phyloP scores from a whole-genome alignment of 2,888 invertebrate species.

The Pristionchus arcanus region DNA sequence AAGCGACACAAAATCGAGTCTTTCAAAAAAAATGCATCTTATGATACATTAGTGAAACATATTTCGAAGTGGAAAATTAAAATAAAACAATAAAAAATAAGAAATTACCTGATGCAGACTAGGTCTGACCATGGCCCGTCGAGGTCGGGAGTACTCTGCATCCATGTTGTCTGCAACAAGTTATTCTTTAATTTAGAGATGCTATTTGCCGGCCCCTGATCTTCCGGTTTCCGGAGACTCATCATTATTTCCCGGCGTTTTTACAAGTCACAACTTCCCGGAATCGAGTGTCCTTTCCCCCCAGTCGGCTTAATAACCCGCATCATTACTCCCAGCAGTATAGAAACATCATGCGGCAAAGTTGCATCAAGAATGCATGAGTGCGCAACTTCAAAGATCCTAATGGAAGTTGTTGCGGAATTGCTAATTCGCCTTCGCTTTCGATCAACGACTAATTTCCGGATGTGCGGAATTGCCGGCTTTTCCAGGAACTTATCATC shows the following conservation, averaged over 20 bases:
- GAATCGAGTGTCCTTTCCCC: background rate
- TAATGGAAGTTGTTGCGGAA: background rate
- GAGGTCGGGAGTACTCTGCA: background rate
- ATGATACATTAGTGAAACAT: background rate
- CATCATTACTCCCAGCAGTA: background rate
- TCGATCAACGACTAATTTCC: background rate
- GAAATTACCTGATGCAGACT: slow-evolving; percentile 42
- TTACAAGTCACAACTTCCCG: too few species aligned
- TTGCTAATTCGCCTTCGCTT: background rate
- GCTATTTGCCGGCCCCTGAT: too few species aligned
- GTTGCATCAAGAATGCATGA: background rate
- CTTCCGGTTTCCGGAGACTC: too few species aligned
- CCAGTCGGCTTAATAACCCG: background rate
- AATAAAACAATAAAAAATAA: background rate
- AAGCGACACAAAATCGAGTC: background rate
- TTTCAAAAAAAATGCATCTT: background rate
- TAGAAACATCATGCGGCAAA: background rate
- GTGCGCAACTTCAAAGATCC: slow-evolving; percentile 13
- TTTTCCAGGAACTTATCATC: background rate
- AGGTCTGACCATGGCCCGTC: slow-evolving; percentile 45
- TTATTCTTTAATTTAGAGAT: background rate
- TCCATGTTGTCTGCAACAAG: background rate
- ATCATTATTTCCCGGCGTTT: too few species aligned
- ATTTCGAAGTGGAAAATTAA: background rate
- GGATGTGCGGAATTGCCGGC: background rate